Evolutionary conservation across 2,888 invertebrate genomes (phyloP).

Genomic region (Plebejus argus): DNA sequence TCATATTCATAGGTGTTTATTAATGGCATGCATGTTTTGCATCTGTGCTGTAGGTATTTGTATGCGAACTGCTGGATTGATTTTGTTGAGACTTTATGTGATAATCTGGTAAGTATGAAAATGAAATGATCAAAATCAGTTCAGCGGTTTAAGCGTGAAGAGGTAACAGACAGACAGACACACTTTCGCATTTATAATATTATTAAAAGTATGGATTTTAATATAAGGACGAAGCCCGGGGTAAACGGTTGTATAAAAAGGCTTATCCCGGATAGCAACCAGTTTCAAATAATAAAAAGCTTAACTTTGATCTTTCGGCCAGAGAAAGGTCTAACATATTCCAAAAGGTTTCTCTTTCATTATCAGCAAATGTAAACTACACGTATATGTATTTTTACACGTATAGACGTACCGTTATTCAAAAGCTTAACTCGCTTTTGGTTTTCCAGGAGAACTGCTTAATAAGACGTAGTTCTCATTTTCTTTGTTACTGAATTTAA

Average conservation of each 20-base stretch:
- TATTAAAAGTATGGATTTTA: too few relatives aligned
- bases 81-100: too few relatives aligned
- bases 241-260: neutral
- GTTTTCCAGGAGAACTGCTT: too few relatives aligned
- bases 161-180: too few relatives aligned
- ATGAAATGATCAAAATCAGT: too few relatives aligned
- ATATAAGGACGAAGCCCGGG: neutral
- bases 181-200: too few relatives aligned
- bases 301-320: slow-evolving; percentile 10
- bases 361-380: neutral
- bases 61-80: too few relatives aligned
- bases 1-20: neutral
- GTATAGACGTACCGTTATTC: neutral
- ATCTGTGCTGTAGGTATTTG: too few relatives aligned
- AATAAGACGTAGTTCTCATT: too few relatives aligned
- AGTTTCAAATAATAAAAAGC: slow-evolving; percentile 19
- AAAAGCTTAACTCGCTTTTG: neutral
- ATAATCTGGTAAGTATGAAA: too few relatives aligned
- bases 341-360: neutral
- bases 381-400: neutral
- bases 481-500: too few relatives aligned
- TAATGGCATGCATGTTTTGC: neutral
- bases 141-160: too few relatives aligned
- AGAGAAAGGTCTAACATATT: slow-evolving; percentile 1
- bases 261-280: neutral